phyloP scores from a whole-genome alignment of 2,888 invertebrate species.

The Tupiocoris notatus region DNA sequence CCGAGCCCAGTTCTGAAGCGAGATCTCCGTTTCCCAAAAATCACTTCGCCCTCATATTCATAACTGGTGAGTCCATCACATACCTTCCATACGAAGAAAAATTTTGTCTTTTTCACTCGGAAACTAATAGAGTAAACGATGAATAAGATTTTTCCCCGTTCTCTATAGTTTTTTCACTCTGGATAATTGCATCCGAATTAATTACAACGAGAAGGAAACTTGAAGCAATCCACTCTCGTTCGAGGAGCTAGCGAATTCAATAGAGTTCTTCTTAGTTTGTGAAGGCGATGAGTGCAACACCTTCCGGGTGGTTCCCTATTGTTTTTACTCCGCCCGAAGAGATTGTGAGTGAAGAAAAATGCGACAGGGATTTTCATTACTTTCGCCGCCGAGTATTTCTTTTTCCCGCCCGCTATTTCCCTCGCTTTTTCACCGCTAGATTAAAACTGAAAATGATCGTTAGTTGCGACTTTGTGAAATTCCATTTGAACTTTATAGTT shows the following conservation, averaged over 20 bases:
- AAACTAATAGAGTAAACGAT: no score
- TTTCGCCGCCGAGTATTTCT: not conserved
- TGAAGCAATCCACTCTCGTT: no score
- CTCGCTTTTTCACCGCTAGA: not conserved
- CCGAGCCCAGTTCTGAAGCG: slow-evolving; percentile 24
- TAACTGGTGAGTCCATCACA: slow-evolving; percentile 4
- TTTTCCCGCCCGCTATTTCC: no score
- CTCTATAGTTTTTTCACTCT: no score
- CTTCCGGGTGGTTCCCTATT: not conserved
- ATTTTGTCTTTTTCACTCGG: no score
- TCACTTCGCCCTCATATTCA: not conserved
- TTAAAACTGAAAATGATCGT: not conserved
- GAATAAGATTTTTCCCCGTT: no score
- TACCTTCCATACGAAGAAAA: no score
- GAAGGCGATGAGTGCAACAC: not conserved
- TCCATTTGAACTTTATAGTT: not conserved
- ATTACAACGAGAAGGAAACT: no score
- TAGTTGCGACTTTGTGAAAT: not conserved
- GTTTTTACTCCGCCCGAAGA: not conserved
- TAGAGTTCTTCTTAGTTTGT: not conserved
- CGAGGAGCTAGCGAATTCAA: not conserved
- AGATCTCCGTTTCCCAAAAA: not conserved
- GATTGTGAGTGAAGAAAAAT: not conserved
- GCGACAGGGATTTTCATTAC: not conserved
- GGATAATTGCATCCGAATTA: no score